Percentiles rank a stretch among this genome's conserved stretches.
Conservation (phyloP, 2,797 vertebrate species). For the Peromyscus nudipes region DNA sequence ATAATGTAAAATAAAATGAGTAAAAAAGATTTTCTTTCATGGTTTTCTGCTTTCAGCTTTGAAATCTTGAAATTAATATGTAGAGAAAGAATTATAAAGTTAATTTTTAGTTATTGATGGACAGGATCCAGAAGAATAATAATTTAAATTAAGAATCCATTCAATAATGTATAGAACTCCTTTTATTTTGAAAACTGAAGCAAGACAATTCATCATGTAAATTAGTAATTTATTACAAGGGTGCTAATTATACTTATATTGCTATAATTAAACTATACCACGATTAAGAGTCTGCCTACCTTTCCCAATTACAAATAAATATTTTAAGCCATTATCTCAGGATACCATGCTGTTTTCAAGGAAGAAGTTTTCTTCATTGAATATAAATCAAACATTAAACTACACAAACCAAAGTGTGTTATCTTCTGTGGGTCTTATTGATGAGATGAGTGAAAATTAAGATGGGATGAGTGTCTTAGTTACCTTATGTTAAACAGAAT, state of each 20-base stretch:
- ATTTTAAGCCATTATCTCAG: conserved; percentile 78
- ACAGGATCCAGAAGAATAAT: conserved; percentile 45
- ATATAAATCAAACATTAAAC: conserved; percentile 64
- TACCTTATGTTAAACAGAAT: conserved; percentile 35
- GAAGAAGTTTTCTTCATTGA: conserved; percentile 64
- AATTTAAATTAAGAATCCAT: conserved; percentile 58
- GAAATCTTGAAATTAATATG: conserved; percentile 54
- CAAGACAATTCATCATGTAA: conserved; percentile 70
- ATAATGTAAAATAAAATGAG: conserved; percentile 46
- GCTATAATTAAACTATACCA: conserved; percentile 75
- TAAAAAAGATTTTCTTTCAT: conserved; percentile 10
- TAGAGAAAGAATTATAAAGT: conserved; percentile 54
- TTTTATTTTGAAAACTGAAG: conserved; percentile 73
- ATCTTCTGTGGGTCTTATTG: conserved; percentile 36
- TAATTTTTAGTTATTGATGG: conserved; percentile 46
- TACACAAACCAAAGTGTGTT: conserved; percentile 26
- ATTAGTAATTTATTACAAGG: conserved; percentile 77
- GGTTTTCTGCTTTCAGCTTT: conserved; percentile 57
- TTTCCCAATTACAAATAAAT: conserved; percentile 75
- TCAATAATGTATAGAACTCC: conserved; percentile 49
- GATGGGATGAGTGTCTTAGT: conserved; percentile 21
- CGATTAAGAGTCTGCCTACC: conserved; percentile 75
- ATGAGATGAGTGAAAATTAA: conserved; percentile 56
- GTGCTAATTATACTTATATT: conserved; percentile 73
- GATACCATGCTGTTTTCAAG: conserved; percentile 73